Evolutionary conservation across 2,888 invertebrate genomes (phyloP), one percentile per base, ranked within the genome.

Genomic region (Agrochola litura): DNA sequence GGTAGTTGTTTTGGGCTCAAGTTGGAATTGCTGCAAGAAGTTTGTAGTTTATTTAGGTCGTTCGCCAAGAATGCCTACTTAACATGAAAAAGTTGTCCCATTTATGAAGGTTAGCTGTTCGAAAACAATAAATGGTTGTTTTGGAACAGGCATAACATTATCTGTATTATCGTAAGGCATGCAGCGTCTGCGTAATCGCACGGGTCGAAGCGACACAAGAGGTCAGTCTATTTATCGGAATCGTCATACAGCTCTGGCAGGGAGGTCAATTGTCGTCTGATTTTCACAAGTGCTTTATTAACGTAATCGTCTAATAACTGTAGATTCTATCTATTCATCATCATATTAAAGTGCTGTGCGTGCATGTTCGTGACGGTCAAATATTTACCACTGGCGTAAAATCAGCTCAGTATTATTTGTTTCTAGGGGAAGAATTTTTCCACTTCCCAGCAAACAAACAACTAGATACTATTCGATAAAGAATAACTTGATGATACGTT

Each of bases 191-290:
- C 80, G 79, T 84, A 86, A 88, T 81, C 78, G 64, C 73, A 74
- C 69, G 69, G 77, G 78, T 78, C 78, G 82, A 61, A 76, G 65
- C 76, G 84, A 66, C 73, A 66, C 83, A 66, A 83, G 80, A 90
- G 91, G 90, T 90, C 90, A 91, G 86, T 86, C 88, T 89, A 89
- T 93, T 93, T 94, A 95, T 95, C 95, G 86, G 89, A 85, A 86
- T 82, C 86, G 86, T 84, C 81, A 80, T 91, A 92, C 80, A 43
- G 64, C 90, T 90, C 74, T 81, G 72, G 67, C 66, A 60, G 81
- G 64, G 85, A 86, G 95, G 95, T 95, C 95, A 95, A 93, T 93
- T 93, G 89, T 91, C 91, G 93, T 88, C 90, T 93, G 92, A 94
- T 94, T 92, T 92, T 91, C 86, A 89, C 89, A 88, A 86, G 88